Conservation (phyloP, 2,888 invertebrate genomes). For the Polymixis flavicincta region DNA sequence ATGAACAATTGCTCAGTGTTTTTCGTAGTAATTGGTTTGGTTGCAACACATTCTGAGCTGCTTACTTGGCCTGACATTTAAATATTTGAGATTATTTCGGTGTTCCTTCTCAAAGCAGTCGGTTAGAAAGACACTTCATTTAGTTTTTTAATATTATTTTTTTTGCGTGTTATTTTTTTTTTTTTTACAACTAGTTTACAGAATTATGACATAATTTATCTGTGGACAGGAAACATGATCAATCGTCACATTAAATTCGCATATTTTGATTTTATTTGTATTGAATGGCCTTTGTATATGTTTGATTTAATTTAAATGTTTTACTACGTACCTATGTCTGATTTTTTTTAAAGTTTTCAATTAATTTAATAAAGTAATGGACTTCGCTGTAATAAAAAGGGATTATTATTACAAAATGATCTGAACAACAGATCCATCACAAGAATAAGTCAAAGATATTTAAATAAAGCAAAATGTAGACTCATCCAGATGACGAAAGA, state of each 20-base stretch:
- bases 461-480: neutral
- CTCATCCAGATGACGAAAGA: neutral
- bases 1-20: neutral
- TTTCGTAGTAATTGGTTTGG: neutral
- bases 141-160: too few species aligned
- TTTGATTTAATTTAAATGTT: too few species aligned
- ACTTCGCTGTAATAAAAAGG: too few species aligned
- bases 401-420: too few species aligned
- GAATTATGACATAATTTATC: neutral
- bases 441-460: neutral
- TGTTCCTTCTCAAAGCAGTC: neutral
- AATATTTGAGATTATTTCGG: neutral
- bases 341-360: too few species aligned
- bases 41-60: neutral
- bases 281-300: too few species aligned
- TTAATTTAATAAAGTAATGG: too few species aligned
- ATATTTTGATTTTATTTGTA: too few species aligned
- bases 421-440: neutral
- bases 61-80: neutral
- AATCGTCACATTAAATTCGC: too few species aligned
- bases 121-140: neutral
- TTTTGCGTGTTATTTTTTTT: too few species aligned
- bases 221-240: neutral
- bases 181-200: neutral
- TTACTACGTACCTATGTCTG: too few species aligned